Percentiles rank a stretch among this genome's conserved stretches.
Conservation (phyloP, 1,140 invertebrate species). For the Phthorimaea operculella region DNA sequence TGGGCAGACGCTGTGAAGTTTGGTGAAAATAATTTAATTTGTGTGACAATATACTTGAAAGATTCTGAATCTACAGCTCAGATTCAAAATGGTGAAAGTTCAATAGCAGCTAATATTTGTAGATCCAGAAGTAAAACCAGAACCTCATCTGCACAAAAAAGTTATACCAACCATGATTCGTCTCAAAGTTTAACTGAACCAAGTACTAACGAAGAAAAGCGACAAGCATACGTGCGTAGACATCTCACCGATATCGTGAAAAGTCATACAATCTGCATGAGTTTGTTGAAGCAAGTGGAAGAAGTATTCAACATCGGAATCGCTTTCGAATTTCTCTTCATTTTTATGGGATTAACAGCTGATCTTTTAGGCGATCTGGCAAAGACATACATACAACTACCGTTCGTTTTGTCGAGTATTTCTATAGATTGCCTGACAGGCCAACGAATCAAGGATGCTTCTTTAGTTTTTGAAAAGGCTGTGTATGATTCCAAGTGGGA, state of each 20-base stretch:
- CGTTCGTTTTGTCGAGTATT: constrained; percentile 32
- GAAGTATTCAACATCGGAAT: constrained; percentile 7
- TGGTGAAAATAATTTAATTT: too few species aligned
- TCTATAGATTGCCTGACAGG: constrained; percentile 36
- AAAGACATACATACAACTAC: constrained; percentile 39
- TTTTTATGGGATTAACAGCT: constrained; percentile 24
- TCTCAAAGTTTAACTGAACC: too few species aligned
- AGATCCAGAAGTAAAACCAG: too few species aligned
- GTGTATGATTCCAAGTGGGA: constrained; percentile 42
- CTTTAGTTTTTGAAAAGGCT: constrained; percentile 22
- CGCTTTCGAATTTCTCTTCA: constrained; percentile 24
- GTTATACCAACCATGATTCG: too few species aligned
- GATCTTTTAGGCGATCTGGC: constrained; percentile 40
- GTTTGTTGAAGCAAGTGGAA: constrained; percentile 22
- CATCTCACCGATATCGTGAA: constrained; percentile 22
- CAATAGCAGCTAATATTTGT: too few species aligned
- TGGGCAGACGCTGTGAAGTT: constrained; percentile 26
- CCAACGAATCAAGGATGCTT: constrained; percentile 34
- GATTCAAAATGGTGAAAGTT: too few species aligned
- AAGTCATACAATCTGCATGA: constrained; percentile 22
- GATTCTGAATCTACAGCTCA: too few species aligned
- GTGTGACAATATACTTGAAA: too few species aligned
- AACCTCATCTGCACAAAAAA: too few species aligned
- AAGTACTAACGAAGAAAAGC: constrained; percentile 8
- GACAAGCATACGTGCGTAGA: constrained; percentile 22